These are phyloP conservation scores for Didymodactylos carnosus DNA, from an alignment of 2,888 invertebrate species.

Conservation along the genomic window DNA sequence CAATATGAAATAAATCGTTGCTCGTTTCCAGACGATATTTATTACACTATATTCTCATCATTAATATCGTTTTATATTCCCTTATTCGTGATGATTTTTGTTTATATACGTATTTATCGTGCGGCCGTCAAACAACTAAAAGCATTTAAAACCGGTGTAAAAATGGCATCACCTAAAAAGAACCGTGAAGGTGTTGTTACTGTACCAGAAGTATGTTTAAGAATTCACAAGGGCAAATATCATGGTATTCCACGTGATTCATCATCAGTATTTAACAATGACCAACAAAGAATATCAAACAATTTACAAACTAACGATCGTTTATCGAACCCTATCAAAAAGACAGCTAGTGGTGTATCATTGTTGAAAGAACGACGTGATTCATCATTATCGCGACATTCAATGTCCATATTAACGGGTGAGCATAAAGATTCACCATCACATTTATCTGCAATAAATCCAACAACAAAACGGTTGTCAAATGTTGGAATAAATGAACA, in stretches of 20 bases:
- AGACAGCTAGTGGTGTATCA: no score
- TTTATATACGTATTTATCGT: conserved; percentile 80
- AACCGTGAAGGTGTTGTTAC: background rate
- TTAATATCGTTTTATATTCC: conserved; percentile 93
- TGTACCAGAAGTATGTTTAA: conserved; percentile 32
- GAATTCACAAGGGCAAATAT: conserved; percentile 71
- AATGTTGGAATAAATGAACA: no score
- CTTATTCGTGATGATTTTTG: conserved; percentile 86
- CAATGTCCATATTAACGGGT: no score
- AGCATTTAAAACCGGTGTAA: conserved; percentile 11
- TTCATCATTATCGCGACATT: background rate
- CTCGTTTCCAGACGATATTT: conserved; percentile 82
- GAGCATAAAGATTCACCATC: no score
- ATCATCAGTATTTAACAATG: background rate
- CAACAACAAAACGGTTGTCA: background rate
- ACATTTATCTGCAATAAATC: background rate
- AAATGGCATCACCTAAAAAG: background rate
- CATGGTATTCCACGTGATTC: background rate
- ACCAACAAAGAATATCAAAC: no score
- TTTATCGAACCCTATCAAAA: no score
- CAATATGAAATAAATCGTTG: conserved; percentile 38
- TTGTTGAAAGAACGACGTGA: no score
- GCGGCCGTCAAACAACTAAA: conserved; percentile 71
- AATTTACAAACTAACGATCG: no score
- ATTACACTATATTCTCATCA: conserved; percentile 87